Evolutionary conservation across 2,113 vertebrate species (phyloP), one percentile per base, ranked within the genome.

Genomic region (Gila orcuttii): DNA sequence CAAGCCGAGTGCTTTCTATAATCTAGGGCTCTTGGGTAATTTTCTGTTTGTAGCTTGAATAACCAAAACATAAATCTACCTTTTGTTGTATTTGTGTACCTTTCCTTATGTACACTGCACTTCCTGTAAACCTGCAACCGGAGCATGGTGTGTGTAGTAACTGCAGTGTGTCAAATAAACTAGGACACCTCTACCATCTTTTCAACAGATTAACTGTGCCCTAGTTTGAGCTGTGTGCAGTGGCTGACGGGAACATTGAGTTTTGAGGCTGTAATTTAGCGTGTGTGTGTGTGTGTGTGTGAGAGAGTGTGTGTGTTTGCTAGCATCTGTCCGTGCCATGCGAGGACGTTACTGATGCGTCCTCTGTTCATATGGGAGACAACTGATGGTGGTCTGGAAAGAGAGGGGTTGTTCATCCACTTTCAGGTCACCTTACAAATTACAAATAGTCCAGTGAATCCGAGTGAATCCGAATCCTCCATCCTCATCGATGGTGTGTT

Each of bases 131-230:
- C 42, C 28, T 55, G 55, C 80, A 33, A 69, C 64, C 9, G 4
- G 15, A 82, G 81, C 42, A 3, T 57, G 28, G 28, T 33, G 28
- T 17, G 68, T 75, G 66, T 69, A 82, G 55, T 85, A 71, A 64
- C 74, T 79, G 84, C 66, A 79, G 80, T 84, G 62, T 52, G 81
- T 83, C 85, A 74, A 83, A 84, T 88, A 86, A 86, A 88, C 78
- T 79, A 68, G 87, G 81, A 81, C 85, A 86, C 85, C 25, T 83
- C 87, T 75, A 42, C 57, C 39, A 84, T 88, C 81, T 84, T 68
- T 84, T 86, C 82, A 80, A 75, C 79, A 88, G 85, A 86, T 82
- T 86, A 85, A 84, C 68, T 88, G 31, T 86, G 87, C 64, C 87
- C 87, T 82, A 88, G 87, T 84, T 84, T 86, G 87, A 75, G 62